phyloP scores from a whole-genome alignment of 2,888 invertebrate genomes.

The Margaritifera margaritifera region DNA sequence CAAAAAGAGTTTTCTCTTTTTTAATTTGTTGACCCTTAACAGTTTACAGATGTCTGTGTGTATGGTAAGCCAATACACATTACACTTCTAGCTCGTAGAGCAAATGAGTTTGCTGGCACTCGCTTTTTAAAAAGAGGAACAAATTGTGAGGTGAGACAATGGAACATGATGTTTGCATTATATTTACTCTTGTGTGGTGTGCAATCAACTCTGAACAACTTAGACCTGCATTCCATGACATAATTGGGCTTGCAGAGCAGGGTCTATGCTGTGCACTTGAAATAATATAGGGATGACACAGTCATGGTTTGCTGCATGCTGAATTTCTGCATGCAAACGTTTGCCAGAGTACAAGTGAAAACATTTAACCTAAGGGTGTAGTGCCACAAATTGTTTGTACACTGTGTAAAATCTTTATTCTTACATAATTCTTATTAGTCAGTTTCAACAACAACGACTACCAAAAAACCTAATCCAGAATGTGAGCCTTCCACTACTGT shows the following conservation, averaged over 20 bases:
- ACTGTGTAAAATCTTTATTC: no score
- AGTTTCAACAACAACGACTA: no score
- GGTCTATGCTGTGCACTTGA: neutral
- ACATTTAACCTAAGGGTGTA: no score
- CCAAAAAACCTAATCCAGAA: no score
- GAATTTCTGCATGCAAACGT: no score
- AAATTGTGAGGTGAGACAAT: slow-evolving; percentile 78
- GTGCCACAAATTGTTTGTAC: no score
- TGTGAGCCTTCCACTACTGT: no score
- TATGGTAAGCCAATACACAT: slow-evolving; percentile 83
- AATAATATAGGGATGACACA: neutral
- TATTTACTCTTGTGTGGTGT: neutral
- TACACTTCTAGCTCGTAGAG: slow-evolving; percentile 92
- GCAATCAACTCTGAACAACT: neutral
- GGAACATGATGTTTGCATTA: neutral
- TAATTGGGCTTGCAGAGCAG: no score
- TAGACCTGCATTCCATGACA: neutral
- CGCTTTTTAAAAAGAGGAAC: slow-evolving; percentile 97
- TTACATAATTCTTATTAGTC: no score
- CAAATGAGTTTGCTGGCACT: slow-evolving; percentile 96
- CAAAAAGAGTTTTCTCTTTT: no score
- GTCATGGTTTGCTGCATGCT: no score
- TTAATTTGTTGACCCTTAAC: slow-evolving; percentile 21
- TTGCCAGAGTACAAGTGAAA: no score
- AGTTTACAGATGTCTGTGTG: slow-evolving; percentile 83